Evolutionary conservation across 1,140 invertebrate genomes (phyloP).

Genomic region (Pomacea maculata): DNA sequence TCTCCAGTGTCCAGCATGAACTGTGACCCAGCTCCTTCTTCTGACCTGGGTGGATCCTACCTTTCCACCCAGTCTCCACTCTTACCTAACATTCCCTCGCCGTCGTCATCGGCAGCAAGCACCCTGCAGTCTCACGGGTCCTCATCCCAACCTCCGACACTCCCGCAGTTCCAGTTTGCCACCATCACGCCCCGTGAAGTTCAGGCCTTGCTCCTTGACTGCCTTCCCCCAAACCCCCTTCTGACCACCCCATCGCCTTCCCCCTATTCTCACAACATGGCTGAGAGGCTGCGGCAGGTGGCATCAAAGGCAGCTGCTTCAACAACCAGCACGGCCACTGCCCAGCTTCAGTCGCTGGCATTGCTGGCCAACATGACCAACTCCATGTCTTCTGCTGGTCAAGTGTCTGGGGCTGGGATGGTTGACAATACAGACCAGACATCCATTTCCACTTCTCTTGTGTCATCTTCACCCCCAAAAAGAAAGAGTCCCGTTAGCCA

Average conservation of each 20-base stretch:
- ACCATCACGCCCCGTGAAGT: constrained; percentile 17
- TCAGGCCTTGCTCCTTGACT: constrained; percentile 18
- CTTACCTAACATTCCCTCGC: not conserved
- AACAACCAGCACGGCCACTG: not conserved
- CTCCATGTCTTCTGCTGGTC: not conserved
- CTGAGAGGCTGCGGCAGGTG: constrained; percentile 3
- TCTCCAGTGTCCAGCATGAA: no score
- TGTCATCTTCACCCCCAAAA: not conserved
- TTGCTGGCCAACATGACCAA: constrained; percentile 9
- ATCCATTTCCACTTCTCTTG: no score
- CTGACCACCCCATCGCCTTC: constrained; percentile 19
- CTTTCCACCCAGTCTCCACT: not conserved
- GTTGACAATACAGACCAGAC: not conserved
- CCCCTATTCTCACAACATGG: constrained; percentile 13
- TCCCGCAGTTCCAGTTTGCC: constrained; percentile 20
- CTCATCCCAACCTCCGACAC: not conserved
- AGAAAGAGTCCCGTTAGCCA: not conserved
- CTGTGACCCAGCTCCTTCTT: no score
- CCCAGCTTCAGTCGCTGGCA: constrained; percentile 17
- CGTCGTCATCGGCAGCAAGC: not conserved
- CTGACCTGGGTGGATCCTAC: no score
- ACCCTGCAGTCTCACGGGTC: not conserved
- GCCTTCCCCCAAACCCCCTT: constrained; percentile 12
- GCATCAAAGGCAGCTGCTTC: not conserved
- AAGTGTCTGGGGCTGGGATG: not conserved